phyloP scores from a whole-genome alignment of 2,888 invertebrate genomes.

The Phaonia tiefii region DNA sequence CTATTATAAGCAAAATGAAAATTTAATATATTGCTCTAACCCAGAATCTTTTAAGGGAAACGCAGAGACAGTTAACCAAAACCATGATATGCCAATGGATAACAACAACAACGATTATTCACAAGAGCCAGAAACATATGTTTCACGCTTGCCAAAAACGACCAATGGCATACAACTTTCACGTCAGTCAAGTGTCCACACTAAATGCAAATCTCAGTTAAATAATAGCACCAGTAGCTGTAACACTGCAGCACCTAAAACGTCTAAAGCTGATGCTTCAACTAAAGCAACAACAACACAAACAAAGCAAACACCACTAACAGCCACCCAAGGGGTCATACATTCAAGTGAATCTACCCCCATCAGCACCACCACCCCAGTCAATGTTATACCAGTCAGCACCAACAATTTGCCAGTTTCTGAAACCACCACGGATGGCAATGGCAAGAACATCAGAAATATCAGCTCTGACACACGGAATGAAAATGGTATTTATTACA shows the following conservation, averaged over 20 bases:
- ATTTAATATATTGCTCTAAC: conserved; percentile 45
- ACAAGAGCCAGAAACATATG: conserved; percentile 44
- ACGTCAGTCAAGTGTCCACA: conserved; percentile 52
- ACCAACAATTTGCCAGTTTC: not conserved
- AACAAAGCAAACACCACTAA: conserved; percentile 49
- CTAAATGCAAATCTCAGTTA: conserved; percentile 62
- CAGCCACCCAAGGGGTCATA: conserved; percentile 37
- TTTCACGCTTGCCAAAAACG: conserved; percentile 63
- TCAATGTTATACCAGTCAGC: not conserved
- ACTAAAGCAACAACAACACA: conserved; percentile 54
- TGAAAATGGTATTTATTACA: conserved; percentile 71
- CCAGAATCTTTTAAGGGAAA: conserved; percentile 29
- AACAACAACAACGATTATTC: not conserved
- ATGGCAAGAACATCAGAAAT: conserved; percentile 32
- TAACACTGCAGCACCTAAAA: conserved; percentile 3
- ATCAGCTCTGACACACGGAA: conserved; percentile 32
- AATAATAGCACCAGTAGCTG: conserved; percentile 58
- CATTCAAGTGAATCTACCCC: conserved; percentile 41
- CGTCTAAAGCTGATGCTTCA: conserved; percentile 5
- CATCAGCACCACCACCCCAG: not conserved
- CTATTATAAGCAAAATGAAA: conserved; percentile 43
- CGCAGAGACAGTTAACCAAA: conserved; percentile 6
- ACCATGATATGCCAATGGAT: conserved; percentile 16
- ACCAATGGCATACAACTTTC: conserved; percentile 63
- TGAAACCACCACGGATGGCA: conserved; percentile 9